Evolutionary conservation across 92 coral and sea anemone species (phyloP).

Genomic region (Bergia sp.): DNA sequence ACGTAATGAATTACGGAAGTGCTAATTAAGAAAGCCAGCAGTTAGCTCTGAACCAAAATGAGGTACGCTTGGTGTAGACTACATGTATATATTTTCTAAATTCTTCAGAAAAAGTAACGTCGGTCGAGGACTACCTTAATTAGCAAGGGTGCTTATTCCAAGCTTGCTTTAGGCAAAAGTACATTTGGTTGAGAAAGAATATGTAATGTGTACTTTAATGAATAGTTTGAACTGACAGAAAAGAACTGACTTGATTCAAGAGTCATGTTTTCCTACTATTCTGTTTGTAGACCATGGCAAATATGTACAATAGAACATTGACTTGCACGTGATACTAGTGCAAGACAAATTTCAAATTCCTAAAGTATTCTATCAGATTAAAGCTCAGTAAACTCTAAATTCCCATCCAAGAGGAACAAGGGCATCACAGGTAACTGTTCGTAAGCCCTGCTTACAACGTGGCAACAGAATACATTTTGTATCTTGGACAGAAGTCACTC

Average conservation of each 20-base stretch:
- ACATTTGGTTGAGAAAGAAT: too few relatives aligned
- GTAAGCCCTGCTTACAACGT: too few relatives aligned
- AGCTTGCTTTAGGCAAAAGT: too few relatives aligned
- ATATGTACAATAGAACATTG: not conserved
- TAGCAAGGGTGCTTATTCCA: not conserved
- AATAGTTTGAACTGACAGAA: not conserved
- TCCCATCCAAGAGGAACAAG: not conserved
- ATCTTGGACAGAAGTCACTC: not conserved
- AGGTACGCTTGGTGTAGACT: not conserved
- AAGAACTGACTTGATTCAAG: too few relatives aligned
- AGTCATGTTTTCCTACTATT: too few relatives aligned
- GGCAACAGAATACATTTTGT: too few relatives aligned
- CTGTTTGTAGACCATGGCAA: not conserved
- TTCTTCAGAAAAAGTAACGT: too few relatives aligned
- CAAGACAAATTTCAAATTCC: too few relatives aligned
- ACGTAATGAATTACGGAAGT: not conserved
- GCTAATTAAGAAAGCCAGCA: not conserved
- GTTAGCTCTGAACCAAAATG: not conserved
- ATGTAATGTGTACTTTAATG: not conserved
- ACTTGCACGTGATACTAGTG: not conserved
- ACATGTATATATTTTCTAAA: too few relatives aligned
- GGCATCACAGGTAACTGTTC: not conserved
- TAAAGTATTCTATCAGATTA: not conserved
- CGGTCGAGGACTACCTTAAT: too few relatives aligned
- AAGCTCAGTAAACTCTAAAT: not conserved